Base-by-base conservation (phyloP, 2,113 vertebrate genomes). In the Syngnathus scovelli region DNA sequence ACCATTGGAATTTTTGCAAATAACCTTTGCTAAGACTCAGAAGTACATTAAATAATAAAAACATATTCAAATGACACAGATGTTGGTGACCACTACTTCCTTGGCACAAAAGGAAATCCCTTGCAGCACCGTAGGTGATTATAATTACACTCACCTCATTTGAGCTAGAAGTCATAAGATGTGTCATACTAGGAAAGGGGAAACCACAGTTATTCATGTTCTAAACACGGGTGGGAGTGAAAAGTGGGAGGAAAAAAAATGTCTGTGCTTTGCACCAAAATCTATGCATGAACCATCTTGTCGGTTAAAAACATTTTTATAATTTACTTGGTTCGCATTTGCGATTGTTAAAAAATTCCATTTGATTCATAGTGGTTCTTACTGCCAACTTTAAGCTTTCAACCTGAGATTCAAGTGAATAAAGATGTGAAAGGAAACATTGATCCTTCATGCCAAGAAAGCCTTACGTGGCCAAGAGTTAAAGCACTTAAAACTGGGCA, bases 401-500 rank as follows among this genome's bases (percentile, higher is more conserved):
- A 70, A 84, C 86, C 87, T 87, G 84, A 88, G 84, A 83, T 82
- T 85, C 63, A 7, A 46, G 23, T 66, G 43, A 70, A 68, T 78
- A 66, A 74, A 33, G 69, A 68, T 51, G 33, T 12, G 44, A 78
- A 52, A 69, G 27, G 15, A 69, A 78, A 77, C 64, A 85, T 77
- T 78, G 63, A 76, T 80, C 73, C 81, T 84, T 80, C 76, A 70
- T 66, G 37, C 63, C 58, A 61, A 75, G 36, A 76, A 72, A 67
- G 52, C 66, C 68, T 64, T 49, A 37, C 71, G 66, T 77, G 60
- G n/a, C 60, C 11, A 41, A 46, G 15, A 7, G 21, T n/a, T 68
- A 49, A 70, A 80, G 69, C 49, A 72, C 58, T 82, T 77, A 79
- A 78, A 64, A 76, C 69, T 71, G 66, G 67, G 64, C 78, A 85